phyloP scores from a whole-genome alignment of 2,797 vertebrate species.

The Neomorphus geoffroyi region DNA sequence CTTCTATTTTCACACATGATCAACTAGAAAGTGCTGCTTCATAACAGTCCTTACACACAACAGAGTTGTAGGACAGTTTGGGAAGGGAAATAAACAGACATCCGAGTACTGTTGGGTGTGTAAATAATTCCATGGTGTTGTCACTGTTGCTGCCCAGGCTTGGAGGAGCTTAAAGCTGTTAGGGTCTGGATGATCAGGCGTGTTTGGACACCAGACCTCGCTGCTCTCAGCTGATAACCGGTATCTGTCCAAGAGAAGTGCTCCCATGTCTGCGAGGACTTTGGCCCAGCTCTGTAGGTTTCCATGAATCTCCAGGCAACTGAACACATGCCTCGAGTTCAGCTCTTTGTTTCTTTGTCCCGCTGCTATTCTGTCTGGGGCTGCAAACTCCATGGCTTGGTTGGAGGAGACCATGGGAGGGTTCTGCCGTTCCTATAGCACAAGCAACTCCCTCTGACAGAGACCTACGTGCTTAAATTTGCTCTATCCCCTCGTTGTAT shows the following conservation, averaged over 20 bases:
- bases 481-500: not conserved
- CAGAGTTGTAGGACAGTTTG: not conserved
- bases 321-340: not conserved
- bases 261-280: not conserved
- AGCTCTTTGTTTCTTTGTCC: not conserved
- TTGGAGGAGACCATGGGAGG: not conserved
- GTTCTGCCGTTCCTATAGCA: rapidly evolving
- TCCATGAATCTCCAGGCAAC: not conserved
- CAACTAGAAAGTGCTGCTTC: not conserved
- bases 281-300: not conserved
- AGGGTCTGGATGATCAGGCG: not conserved
- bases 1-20: not conserved
- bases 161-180: not conserved
- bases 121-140: not conserved
- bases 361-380: not conserved
- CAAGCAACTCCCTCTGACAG: not conserved
- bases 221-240: not conserved
- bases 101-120: not conserved
- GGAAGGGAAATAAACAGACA: not conserved
- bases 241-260: not conserved
- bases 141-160: not conserved
- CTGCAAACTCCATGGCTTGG: not conserved
- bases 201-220: not conserved
- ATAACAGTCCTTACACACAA: not conserved
- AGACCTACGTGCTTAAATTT: not conserved